Percentiles rank a stretch among this genome's conserved stretches.
phyloP scores from a whole-genome alignment of 2,888 invertebrate species.

The Carcina quercana region DNA sequence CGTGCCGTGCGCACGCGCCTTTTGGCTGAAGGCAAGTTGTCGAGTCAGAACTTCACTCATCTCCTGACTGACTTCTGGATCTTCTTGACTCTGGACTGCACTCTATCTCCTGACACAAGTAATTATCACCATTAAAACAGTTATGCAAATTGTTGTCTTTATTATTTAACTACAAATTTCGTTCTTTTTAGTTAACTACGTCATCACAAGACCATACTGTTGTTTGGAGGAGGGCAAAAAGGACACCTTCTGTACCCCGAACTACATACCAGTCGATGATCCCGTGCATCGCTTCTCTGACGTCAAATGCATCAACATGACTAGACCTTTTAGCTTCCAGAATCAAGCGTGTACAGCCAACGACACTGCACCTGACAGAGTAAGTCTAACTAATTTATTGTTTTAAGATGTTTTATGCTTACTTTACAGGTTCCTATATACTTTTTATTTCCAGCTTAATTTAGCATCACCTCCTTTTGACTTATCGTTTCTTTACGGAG shows the following conservation, averaged over 20 bases:
- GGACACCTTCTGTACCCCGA: constrained; percentile 21
- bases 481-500: background rate
- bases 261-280: constrained; percentile 24
- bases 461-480: constrained; percentile 1
- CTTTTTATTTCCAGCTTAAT: background rate
- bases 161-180: no score
- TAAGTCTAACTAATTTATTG: no score
- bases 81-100: constrained; percentile 26
- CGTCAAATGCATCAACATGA: constrained; percentile 30
- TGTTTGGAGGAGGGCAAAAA: constrained; percentile 20
- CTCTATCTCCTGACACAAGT: constrained; percentile 37
- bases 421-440: no score
- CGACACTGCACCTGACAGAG: constrained; percentile 22
- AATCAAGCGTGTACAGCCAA: constrained; percentile 25
- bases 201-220: constrained; percentile 28
- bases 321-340: constrained; percentile 29
- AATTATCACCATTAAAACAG: no score
- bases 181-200: constrained; percentile 28
- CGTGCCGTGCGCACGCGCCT: constrained; percentile 23
- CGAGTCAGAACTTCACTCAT: constrained; percentile 25
- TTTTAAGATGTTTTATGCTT: no score
- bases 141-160: no score
- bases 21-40: constrained; percentile 27
- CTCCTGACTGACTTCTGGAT: constrained; percentile 24
- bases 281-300: constrained; percentile 31